Evolutionary conservation across 2,113 vertebrate genomes (phyloP).

Genomic region (Amazona vittata): DNA sequence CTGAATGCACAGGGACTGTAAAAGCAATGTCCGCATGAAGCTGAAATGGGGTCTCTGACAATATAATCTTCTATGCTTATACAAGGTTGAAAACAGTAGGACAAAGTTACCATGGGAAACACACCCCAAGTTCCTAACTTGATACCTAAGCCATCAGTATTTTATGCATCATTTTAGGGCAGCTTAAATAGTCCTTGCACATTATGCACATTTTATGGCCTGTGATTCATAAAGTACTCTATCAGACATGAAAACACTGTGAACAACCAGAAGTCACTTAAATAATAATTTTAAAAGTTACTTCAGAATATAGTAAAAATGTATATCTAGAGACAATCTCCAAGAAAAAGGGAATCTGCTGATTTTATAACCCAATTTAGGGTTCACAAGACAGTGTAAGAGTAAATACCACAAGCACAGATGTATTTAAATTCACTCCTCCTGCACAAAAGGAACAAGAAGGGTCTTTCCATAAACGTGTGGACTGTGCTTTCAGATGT

Average conservation of each 20-base stretch:
- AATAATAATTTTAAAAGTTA: background rate
- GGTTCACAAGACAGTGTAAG: background rate
- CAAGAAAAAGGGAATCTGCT: background rate
- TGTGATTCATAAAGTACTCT: background rate
- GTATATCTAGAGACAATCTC: background rate
- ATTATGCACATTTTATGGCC: background rate
- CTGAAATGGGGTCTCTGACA: background rate
- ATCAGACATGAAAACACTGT: background rate
- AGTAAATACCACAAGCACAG: background rate
- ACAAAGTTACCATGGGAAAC: background rate
- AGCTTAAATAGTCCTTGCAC: background rate
- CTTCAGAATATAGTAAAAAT: background rate
- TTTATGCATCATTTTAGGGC: background rate
- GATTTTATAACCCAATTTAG: background rate
- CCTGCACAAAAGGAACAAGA: background rate
- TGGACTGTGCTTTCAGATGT: background rate
- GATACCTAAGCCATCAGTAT: background rate
- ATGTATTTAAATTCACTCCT: background rate
- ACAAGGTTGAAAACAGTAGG: background rate
- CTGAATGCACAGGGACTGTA: background rate
- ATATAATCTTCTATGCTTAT: background rate
- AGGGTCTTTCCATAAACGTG: accelerated
- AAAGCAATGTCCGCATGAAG: background rate
- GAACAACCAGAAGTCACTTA: background rate
- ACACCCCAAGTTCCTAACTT: background rate